phyloP scores from a whole-genome alignment of 2,888 invertebrate species.

The Drosophila nr. medialis region DNA sequence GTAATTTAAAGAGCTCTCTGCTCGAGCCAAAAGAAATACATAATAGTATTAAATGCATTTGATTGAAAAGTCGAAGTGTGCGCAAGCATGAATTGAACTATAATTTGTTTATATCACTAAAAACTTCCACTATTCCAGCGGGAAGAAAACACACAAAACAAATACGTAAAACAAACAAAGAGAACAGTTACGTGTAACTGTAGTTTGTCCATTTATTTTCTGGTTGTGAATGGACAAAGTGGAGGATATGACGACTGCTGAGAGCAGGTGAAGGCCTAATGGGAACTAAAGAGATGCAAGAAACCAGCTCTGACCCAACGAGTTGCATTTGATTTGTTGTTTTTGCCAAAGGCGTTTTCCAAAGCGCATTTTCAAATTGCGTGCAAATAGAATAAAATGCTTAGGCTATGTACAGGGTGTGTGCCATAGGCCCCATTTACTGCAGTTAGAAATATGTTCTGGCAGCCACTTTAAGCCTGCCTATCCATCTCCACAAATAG shows the following conservation, averaged over 20 bases:
- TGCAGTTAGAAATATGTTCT: background rate
- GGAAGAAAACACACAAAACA: background rate
- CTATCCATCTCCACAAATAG: background rate
- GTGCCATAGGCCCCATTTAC: background rate
- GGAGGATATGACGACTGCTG: background rate
- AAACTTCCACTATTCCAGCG: background rate
- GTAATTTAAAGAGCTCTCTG: conserved; percentile 10
- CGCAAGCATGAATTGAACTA: background rate
- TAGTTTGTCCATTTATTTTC: background rate
- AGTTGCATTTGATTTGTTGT: background rate
- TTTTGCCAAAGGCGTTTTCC: background rate
- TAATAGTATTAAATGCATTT: background rate
- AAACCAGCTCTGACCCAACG: background rate
- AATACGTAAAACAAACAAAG: background rate
- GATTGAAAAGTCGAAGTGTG: background rate
- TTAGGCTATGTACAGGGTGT: background rate
- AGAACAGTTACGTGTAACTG: background rate
- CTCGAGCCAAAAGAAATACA: background rate
- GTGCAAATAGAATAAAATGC: background rate
- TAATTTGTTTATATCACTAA: background rate
- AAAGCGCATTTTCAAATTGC: too few relatives aligned
- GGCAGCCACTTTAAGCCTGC: background rate
- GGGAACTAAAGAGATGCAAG: background rate
- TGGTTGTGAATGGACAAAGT: background rate
- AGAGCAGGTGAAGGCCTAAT: background rate